phyloP scores from a whole-genome alignment of 2,888 invertebrate species.

The Pseudococcus viburni region DNA sequence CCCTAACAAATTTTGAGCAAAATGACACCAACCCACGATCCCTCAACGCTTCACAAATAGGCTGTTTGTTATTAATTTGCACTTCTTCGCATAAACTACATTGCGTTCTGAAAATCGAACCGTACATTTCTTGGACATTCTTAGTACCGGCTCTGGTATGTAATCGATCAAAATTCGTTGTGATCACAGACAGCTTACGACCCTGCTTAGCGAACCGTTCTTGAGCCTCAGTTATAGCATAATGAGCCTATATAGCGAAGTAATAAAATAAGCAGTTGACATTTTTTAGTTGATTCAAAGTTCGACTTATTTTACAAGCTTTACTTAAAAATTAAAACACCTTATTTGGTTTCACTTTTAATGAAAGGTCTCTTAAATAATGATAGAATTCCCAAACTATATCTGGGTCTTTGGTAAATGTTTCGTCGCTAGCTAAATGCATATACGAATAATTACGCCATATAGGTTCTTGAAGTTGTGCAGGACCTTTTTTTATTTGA shows the following conservation, averaged over 20 bases:
- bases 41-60: slow-evolving; percentile 1
- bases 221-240: not conserved
- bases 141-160: slow-evolving; percentile 15
- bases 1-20: too few relatives aligned
- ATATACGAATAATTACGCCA: slow-evolving; percentile 6
- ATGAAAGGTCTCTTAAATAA: slow-evolving; percentile 1
- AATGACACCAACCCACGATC: not conserved
- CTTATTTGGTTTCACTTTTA: slow-evolving; percentile 16
- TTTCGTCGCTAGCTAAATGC: slow-evolving; percentile 23
- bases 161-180: not conserved
- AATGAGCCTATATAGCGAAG: not conserved
- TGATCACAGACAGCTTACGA: slow-evolving; percentile 23
- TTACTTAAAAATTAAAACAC: not conserved
- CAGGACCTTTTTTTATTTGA: not conserved
- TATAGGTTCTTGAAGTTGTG: not conserved
- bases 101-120: slow-evolving; percentile 26
- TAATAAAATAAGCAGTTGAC: not conserved
- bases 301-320: not conserved
- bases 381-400: slow-evolving; percentile 43
- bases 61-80: not conserved
- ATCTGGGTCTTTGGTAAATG: not conserved
- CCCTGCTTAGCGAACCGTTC: slow-evolving; percentile 4
- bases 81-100: slow-evolving; percentile 23
- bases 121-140: slow-evolving; percentile 17
- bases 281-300: too few relatives aligned